Evolutionary conservation across 2,797 vertebrate genomes (phyloP), one percentile per base, ranked within the genome.

Genomic region (Spea hammondii): DNA sequence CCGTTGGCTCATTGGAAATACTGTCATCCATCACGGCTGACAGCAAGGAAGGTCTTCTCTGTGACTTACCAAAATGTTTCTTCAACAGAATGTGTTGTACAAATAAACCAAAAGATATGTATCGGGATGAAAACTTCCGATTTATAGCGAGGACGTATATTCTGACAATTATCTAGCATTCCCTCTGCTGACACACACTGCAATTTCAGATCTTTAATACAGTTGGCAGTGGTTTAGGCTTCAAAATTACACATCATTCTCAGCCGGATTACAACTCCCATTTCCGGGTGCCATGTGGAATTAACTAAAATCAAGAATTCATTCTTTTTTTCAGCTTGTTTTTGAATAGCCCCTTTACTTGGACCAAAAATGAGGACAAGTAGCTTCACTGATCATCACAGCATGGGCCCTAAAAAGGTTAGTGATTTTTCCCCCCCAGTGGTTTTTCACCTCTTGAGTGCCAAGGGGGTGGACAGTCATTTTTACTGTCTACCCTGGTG

Each of bases 1-100:
- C 74, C 54, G 48, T 77, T 77, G 67, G 70, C 49, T 81, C 74
- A 72, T 13, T 77, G 79, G 45, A 80, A 77, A 69, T 81, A 70
- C 70, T 72, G 69, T 55, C 65, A 81, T 81, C 79, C 74, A 81
- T 81, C 79, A 81, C 59, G 32, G 74, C 68, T 77, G 79, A 81
- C 79, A 81, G 74, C 69, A 44, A 68, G 65, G 79, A 81, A 81
- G 74, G 74, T 81, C 74, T 54, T 81, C 71, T 62, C 64, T 32
- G 60, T 81, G 79, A 77, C 74, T 81, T 81, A 72, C 74, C 79
- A 67, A 72, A 81, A 81, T 81, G 74, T 77, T 72, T 77, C 79
- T 81, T 51, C 74, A 66, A 45, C n/a, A 72, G 69, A 74, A 73
- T 77, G 10, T 77, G 69, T 81, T 60, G 48, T 72, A 77, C 74